Base-by-base conservation (phyloP, 1,140 invertebrate species). In the Brachystomella parvula region DNA sequence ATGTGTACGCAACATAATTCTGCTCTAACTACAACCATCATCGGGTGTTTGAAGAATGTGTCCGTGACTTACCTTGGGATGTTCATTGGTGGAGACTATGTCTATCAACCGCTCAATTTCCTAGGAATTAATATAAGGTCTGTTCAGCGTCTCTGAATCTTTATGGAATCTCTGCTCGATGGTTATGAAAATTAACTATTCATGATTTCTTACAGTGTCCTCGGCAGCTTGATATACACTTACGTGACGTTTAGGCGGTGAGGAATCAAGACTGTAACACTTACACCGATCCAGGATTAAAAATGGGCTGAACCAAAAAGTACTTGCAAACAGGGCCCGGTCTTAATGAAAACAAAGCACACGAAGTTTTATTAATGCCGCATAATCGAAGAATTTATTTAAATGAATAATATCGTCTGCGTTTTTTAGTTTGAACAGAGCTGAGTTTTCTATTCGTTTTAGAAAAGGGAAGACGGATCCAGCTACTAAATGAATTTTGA, bases 1-100 rank as follows among this genome's bases (percentile, higher is more conserved):
- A 79, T 98, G 35, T 99, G 96, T 79, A 99, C 95, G 0, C 84
- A 90, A 73, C 87, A 92, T 76, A 99, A 99, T 81, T 98, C 95
- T 63, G 94, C 96, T 21, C 80, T 99, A 39, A 99, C 96, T 0
- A 99, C 96, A 24, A 98, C 95, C 9, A 97, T 99, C 68, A 92
- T 99, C 70, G 96, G 96, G 0, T 97, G 93, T 75, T 81, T 97
- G n/a, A 97, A 97, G 78, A 93, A 93, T 78, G 90, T 93, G 67
- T 86, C 87, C 71, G 87, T 94, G 1, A 94, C 89, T 21, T 95
- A 92, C 80, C 83, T 95, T 75, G 96, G 96, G 30, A 98, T 99
- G 94, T 84, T 96, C 29, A 90, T 98, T 63, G 95, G 94, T 53
- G 95, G 94, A 17, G 96, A 99, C 79, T 99, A 98, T 78, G 85